phyloP scores from a whole-genome alignment of 1,140 invertebrate genomes.

The Parapsyche elsis region DNA sequence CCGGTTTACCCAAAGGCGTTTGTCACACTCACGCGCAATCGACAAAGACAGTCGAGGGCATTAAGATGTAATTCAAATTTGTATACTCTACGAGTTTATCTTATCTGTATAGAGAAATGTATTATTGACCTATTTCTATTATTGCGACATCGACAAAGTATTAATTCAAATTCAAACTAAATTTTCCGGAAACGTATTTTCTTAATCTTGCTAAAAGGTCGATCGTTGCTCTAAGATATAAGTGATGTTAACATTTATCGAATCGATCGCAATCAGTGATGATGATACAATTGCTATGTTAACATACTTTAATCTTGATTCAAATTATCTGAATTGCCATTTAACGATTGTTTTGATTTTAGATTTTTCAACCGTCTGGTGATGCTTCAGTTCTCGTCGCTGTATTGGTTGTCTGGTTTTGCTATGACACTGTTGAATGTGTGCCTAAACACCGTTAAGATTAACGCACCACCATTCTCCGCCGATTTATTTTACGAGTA shows the following conservation, averaged over 20 bases:
- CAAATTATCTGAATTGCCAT: too few species aligned
- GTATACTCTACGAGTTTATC: too few species aligned
- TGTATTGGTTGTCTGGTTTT: slow-evolving; percentile 59
- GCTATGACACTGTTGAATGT: slow-evolving; percentile 45
- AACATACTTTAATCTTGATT: too few species aligned
- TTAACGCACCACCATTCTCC: slow-evolving; percentile 55
- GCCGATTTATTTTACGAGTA: slow-evolving; percentile 54
- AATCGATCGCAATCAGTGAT: too few species aligned
- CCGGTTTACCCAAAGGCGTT: slow-evolving; percentile 80
- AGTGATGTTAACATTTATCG: too few species aligned
- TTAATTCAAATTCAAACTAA: too few species aligned
- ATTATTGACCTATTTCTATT: too few species aligned
- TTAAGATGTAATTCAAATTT: neutral
- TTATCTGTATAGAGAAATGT: too few species aligned
- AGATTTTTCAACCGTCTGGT: neutral
- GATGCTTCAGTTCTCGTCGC: slow-evolving; percentile 56
- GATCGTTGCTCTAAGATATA: too few species aligned
- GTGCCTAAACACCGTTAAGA: slow-evolving; percentile 37
- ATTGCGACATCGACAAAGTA: too few species aligned
- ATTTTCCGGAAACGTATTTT: neutral
- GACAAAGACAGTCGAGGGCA: neutral
- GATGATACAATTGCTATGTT: too few species aligned
- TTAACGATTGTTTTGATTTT: slow-evolving; percentile 19
- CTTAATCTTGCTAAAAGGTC: too few species aligned
- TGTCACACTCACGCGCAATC: slow-evolving; percentile 69